Base-by-base conservation (phyloP, 2,797 vertebrate genomes). In the Epinephelus awoara region DNA sequence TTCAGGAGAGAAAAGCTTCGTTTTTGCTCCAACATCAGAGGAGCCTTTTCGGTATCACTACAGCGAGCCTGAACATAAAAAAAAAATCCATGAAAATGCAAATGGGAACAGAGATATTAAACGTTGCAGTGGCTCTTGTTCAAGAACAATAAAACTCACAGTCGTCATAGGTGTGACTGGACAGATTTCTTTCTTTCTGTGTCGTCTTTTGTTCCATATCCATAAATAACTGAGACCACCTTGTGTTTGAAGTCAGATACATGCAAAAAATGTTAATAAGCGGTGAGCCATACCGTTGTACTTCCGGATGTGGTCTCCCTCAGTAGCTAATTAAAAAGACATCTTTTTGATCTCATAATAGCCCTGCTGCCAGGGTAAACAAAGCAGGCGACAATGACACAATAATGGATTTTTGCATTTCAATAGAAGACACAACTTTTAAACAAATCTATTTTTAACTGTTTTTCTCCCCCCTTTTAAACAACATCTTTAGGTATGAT, bases 271-370 rank as follows among this genome's bases (percentile, higher is more conserved):
- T 88, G 79, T 81, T 90, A 92, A 92, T 92, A 88, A 92, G 82
- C 68, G 62, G 75, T 84, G 87, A 88, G 87, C 82, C 77, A 80
- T 88, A 85, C 79, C 83, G 78, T 85, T 76, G 74, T 85, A 90
- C 88, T 88, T 91, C 84, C 68, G 72, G 83, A 87, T 85, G 84
- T 88, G 83, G 79, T 81, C 85, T 93, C 91, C 90, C 91, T 86
- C 79, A 87, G 91, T 86, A 92, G 86, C 91, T 93, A 93, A 94
- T 94, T 94, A 93, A 91, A 84, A 90, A 92, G 77, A 87, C 82
- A 85, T 89, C 62, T 89, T 92, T 94, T 92, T 93, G 92, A 94
- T 94, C 91, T 93, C 67, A 83, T 91, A 89, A 93, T 91, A 93
- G 87, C 85, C 46, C 62, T 90, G 90, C 89, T 94, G 87, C 87